phyloP scores from a whole-genome alignment of 1,140 invertebrate species.

The Uloborus diversus region DNA sequence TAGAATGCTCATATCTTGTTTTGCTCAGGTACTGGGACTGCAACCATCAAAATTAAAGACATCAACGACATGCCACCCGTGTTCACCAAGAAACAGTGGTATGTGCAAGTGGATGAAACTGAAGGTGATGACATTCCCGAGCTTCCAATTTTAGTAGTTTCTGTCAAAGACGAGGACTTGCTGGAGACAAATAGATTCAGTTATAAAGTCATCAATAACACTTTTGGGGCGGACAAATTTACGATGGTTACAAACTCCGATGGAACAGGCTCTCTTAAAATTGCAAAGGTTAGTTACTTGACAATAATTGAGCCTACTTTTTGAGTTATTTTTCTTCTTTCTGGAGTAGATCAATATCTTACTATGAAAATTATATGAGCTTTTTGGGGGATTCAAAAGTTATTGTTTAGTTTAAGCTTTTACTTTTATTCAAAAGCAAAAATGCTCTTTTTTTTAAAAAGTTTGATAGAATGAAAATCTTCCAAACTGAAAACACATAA shows the following conservation, averaged over 20 bases:
- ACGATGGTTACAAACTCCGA: constrained; percentile 97
- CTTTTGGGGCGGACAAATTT: constrained; percentile 94
- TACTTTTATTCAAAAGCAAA: too few species aligned
- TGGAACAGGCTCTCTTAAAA: constrained; percentile 92
- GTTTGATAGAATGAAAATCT: too few species aligned
- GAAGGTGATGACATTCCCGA: constrained; percentile 92
- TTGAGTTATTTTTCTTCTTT: not conserved
- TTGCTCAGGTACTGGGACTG: constrained; percentile 60
- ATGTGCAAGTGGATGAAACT: constrained; percentile 96
- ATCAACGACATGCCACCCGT: constrained; percentile 83
- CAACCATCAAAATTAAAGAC: constrained; percentile 62
- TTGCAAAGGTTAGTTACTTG: constrained; percentile 79
- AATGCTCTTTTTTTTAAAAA: too few species aligned
- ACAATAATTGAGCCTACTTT: not conserved
- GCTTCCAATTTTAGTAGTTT: constrained; percentile 92
- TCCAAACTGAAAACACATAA: too few species aligned
- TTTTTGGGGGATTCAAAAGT: too few species aligned
- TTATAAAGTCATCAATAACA: constrained; percentile 93
- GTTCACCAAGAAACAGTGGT: constrained; percentile 96
- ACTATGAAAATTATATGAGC: too few species aligned
- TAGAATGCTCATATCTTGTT: not conserved
- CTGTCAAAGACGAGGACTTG: constrained; percentile 90
- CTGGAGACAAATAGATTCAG: constrained; percentile 93
- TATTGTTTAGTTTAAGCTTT: too few species aligned
- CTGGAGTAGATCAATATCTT: too few species aligned